Percentiles rank a stretch among this genome's conserved stretches.
These are phyloP conservation scores for Lagodon rhomboides DNA, from an alignment of 2,797 vertebrate genomes.

Conservation along the genomic window DNA sequence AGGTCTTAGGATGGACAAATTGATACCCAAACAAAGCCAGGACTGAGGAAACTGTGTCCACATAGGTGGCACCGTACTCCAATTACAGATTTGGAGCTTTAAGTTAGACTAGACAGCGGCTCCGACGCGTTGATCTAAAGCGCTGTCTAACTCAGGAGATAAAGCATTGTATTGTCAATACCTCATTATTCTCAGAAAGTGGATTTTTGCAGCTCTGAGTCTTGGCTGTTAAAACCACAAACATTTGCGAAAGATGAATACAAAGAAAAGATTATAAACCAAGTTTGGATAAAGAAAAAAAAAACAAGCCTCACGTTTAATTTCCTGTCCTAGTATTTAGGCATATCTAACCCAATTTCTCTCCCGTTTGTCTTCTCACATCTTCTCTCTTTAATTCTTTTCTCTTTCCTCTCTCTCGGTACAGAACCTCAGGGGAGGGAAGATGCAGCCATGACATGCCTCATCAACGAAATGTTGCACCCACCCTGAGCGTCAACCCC, in stretches of 20 bases:
- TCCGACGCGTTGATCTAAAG: conserved; percentile 35
- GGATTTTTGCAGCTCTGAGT: conserved; percentile 19
- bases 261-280: background rate
- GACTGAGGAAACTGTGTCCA: conserved; percentile 8
- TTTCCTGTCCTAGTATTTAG: background rate
- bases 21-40: conserved; percentile 21
- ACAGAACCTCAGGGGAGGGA: background rate
- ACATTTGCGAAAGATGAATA: conserved; percentile 3
- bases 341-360: background rate
- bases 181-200: conserved; percentile 6
- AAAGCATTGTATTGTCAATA: conserved; percentile 3
- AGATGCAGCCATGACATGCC: conserved; percentile 25
- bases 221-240: conserved; percentile 23
- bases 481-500: conserved; percentile 14
- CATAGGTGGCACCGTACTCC: conserved; percentile 39
- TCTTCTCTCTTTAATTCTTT: background rate
- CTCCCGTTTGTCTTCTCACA: background rate
- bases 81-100: conserved; percentile 36
- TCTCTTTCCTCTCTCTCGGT: background rate
- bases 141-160: conserved; percentile 3
- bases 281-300: background rate
- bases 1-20: conserved; percentile 4
- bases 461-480: conserved; percentile 30
- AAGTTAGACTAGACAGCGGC: conserved; percentile 9
- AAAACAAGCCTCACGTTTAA: background rate